These are phyloP conservation scores for Calyptommatus sinebrachiatus DNA, from an alignment of 2,113 vertebrate genomes.

Conservation along the genomic window DNA sequence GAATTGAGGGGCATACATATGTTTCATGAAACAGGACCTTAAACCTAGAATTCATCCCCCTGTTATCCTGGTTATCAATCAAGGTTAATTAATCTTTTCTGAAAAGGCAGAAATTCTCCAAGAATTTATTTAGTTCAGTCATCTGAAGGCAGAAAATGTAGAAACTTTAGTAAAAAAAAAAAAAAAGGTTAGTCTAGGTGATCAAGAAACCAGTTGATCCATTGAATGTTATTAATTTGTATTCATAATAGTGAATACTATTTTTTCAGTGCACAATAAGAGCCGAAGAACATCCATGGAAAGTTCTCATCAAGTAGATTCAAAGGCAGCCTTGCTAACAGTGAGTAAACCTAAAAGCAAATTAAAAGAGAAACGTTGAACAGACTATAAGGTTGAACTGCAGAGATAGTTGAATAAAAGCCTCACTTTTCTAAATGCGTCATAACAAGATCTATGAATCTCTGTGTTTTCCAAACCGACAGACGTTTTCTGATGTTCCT, in stretches of 20 bases:
- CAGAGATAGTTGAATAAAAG: background rate
- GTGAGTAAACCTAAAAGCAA: slow-evolving; percentile 65
- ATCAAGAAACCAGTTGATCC: background rate
- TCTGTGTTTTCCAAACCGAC: background rate
- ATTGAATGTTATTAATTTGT: background rate
- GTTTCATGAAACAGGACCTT: background rate
- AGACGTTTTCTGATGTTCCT: background rate
- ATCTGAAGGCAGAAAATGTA: too few relatives aligned
- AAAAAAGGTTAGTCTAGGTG: background rate
- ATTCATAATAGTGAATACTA: slow-evolving; percentile 17
- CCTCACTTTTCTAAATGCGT: too few relatives aligned
- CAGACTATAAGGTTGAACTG: background rate
- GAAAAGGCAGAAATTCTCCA: too few relatives aligned
- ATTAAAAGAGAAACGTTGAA: too few relatives aligned
- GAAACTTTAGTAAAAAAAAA: too few relatives aligned
- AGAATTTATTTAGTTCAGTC: too few relatives aligned
- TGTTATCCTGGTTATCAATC: too few relatives aligned
- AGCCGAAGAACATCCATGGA: slow-evolving; percentile 77
- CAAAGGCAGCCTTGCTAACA: slow-evolving; percentile 78
- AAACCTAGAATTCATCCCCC: too few relatives aligned
- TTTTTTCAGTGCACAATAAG: slow-evolving; percentile 72
- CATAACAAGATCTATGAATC: too few relatives aligned
- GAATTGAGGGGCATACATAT: background rate
- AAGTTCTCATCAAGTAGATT: slow-evolving; percentile 82
- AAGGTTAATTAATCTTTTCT: too few relatives aligned